Conservation (phyloP, 2,113 vertebrate species). For the Limanda limanda region DNA sequence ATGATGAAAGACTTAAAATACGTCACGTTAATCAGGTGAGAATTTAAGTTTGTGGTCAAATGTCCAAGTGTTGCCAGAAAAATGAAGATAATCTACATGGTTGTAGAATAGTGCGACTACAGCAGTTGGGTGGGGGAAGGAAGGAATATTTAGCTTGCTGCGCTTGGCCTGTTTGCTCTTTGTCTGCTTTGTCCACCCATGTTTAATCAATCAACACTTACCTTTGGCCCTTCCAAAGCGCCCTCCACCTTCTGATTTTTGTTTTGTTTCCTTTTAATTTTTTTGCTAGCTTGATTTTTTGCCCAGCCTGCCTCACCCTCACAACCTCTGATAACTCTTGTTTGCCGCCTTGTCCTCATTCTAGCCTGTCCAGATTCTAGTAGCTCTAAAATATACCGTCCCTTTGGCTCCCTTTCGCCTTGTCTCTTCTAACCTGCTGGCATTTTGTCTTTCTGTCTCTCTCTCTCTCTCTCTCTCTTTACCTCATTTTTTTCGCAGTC, state of each 20-base stretch:
- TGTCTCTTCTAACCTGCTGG: slow-evolving; percentile 80
- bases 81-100: not conserved
- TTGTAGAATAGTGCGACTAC: not conserved
- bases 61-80: slow-evolving; percentile 8
- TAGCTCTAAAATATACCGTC: slow-evolving; percentile 64
- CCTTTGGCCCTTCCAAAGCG: slow-evolving; percentile 37
- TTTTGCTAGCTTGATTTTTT: slow-evolving; percentile 51
- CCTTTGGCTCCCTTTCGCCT: slow-evolving; percentile 73
- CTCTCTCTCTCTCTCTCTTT: slow-evolving; percentile 38
- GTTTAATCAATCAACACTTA: slow-evolving; percentile 58
- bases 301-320: slow-evolving; percentile 51
- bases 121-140: slow-evolving; percentile 3
- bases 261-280: not conserved
- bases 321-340: slow-evolving; percentile 59
- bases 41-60: slow-evolving; percentile 29
- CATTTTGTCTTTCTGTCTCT: slow-evolving; percentile 67
- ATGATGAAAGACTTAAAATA: slow-evolving; percentile 4
- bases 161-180: slow-evolving; percentile 53
- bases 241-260: slow-evolving; percentile 41
- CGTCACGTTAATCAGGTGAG: slow-evolving; percentile 11
- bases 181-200: slow-evolving; percentile 61
- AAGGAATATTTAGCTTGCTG: slow-evolving; percentile 44
- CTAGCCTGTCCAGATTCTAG: slow-evolving; percentile 61
- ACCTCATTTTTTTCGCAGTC: slow-evolving; percentile 80
- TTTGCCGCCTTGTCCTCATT: slow-evolving; percentile 65